phyloP scores from a whole-genome alignment of 2,888 invertebrate genomes.

The Eubasilissa splendida region DNA sequence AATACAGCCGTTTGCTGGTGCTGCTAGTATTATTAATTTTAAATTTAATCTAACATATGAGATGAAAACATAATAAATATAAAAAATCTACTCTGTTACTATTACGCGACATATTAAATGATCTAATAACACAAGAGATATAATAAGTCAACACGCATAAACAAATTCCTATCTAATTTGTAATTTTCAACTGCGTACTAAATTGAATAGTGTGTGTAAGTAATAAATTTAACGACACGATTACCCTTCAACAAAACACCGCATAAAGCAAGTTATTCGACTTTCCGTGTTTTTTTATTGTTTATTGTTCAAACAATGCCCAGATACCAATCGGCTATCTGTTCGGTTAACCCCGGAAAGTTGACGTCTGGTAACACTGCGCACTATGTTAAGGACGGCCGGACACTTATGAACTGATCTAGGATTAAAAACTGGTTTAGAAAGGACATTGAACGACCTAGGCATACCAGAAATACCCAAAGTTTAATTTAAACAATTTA shows the following conservation, averaged over 20 bases:
- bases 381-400: slow-evolving; percentile 40
- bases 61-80: no score
- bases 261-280: background rate
- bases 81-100: no score
- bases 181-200: no score
- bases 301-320: slow-evolving; percentile 21
- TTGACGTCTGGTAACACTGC: background rate
- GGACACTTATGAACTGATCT: slow-evolving; percentile 36
- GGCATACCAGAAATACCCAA: slow-evolving; percentile 16
- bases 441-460: slow-evolving; percentile 58
- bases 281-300: background rate
- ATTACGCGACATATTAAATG: no score
- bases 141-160: no score
- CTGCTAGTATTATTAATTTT: no score
- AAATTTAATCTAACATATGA: no score
- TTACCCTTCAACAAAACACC: slow-evolving; percentile 8
- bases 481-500: background rate
- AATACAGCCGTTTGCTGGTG: no score
- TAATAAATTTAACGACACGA: no score
- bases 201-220: no score
- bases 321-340: slow-evolving; percentile 9
- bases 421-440: slow-evolving; percentile 53
- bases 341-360: background rate
- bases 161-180: no score
- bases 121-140: no score